Evolutionary conservation across 2,888 invertebrate species (phyloP), one percentile per base, ranked within the genome.

Genomic region (Eupithecia insigniata): DNA sequence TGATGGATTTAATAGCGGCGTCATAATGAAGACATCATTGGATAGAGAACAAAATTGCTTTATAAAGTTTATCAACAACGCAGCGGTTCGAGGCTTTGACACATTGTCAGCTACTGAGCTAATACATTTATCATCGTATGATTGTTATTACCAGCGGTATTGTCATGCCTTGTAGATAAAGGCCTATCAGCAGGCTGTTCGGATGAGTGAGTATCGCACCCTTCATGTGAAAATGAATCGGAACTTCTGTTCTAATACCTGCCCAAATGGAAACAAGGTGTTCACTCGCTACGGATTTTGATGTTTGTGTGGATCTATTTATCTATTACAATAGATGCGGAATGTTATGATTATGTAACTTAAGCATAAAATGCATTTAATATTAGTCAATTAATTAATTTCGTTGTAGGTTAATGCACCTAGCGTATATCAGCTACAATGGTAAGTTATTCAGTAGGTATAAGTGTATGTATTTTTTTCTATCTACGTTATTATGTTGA

Each of bases 151-250:
- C 70, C 26, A 81, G 82, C 73, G 78, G 79, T 78, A 80, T 80
- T 85, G 82, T 77, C 79, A 84, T 83, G 81, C 81, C 83, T 82
- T 72, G 70, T 67, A 80, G 90, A 89, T 89, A 89, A 86, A 69
- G 73, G 80, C 84, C 76, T 92, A 92, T 92, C 91, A 81, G 76
- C 84, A 84, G 89, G 89, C 76, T 87, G 82, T 90, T 80, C 88
- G 86, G 87, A 85, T 90, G 89, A 90, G 82, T 81, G 87, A 82
- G 75, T 87, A 79, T 74, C 79, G 62, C 79, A 83, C 82, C 86
- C 82, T 83, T 83, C 77, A 78, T 81, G 79, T 82, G 75, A 79
- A 80, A 81, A 83, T 82, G 72, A 69, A 66, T 74, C 69, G 70
- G 77, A 77, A 78, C 81, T 84, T 79, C 79, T 81, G 83, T 76